Percentiles rank a stretch among this genome's conserved stretches.
phyloP scores from a whole-genome alignment of 2,888 invertebrate genomes.

The Agrotis ipsilon region DNA sequence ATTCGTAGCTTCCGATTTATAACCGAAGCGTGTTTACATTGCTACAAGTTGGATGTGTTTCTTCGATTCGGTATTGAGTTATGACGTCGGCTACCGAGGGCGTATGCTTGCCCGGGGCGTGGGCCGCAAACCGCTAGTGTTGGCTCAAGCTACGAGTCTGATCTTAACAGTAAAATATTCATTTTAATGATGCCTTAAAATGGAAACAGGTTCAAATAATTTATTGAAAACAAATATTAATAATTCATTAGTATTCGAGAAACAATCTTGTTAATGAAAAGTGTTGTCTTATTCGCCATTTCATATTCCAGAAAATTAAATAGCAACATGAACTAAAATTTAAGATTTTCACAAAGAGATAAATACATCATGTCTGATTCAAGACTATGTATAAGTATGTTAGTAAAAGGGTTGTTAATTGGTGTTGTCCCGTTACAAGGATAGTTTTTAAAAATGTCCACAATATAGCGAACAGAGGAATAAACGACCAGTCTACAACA shows the following conservation, averaged over 20 bases:
- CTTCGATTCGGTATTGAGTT: slow-evolving; percentile 40
- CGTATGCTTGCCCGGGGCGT: slow-evolving; percentile 35
- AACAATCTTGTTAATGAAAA: no score
- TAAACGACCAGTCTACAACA: not conserved
- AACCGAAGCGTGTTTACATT: slow-evolving; percentile 33
- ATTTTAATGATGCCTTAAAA: not conserved
- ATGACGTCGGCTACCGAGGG: slow-evolving; percentile 49
- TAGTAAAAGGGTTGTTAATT: no score
- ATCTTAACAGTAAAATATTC: slow-evolving; percentile 7
- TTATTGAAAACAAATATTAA: no score
- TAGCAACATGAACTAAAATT: no score
- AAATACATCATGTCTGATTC: no score
- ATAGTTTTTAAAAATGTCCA: slow-evolving; percentile 6
- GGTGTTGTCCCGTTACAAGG: not conserved
- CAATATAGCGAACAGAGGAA: slow-evolving; percentile 4
- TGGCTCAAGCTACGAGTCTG: slow-evolving; percentile 3
- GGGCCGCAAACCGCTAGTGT: slow-evolving; percentile 22
- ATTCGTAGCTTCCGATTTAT: slow-evolving; percentile 26
- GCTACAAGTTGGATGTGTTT: slow-evolving; percentile 29
- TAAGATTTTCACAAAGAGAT: no score
- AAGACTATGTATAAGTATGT: no score
- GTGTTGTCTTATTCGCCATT: no score
- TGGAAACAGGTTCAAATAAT: not conserved
- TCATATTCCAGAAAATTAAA: no score
- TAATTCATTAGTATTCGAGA: no score